These are phyloP conservation scores for Napeogenes sylphis DNA, from an alignment of 2,888 invertebrate species.

Conservation along the genomic window DNA sequence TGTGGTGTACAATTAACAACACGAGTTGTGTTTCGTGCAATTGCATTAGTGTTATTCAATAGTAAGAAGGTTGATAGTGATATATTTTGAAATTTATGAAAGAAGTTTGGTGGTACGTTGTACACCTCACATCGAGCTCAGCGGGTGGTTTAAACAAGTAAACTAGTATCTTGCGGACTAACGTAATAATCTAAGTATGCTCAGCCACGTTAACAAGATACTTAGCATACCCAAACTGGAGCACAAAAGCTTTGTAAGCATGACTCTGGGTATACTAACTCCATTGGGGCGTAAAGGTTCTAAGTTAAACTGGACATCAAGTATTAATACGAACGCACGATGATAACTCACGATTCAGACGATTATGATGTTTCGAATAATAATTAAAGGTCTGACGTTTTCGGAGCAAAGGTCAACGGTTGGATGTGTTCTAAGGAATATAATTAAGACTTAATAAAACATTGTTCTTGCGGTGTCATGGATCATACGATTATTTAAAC, in stretches of 20 bases:
- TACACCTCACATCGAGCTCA: constrained; percentile 71
- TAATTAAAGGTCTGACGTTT: constrained; percentile 71
- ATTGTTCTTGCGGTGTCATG: constrained; percentile 6
- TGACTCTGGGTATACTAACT: constrained; percentile 23
- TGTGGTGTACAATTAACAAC: constrained; percentile 56
- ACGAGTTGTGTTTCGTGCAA: constrained; percentile 35
- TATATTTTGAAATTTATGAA: constrained; percentile 45
- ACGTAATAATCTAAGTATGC: constrained; percentile 69
- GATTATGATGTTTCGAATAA: constrained; percentile 72
- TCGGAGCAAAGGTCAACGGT: constrained; percentile 52
- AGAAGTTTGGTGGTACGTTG: constrained; percentile 48
- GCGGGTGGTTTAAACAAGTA: constrained; percentile 70
- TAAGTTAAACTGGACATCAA: constrained; percentile 45
- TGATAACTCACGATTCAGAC: constrained; percentile 68
- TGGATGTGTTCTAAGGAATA: constrained; percentile 30
- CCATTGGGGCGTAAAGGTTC: constrained; percentile 31
- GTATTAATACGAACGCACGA: constrained; percentile 60
- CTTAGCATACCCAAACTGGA: constrained; percentile 38
- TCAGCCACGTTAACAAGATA: constrained; percentile 58
- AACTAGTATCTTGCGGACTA: constrained; percentile 70
- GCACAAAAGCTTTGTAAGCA: constrained; percentile 33
- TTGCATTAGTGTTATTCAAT: constrained; percentile 32
- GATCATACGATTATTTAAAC: constrained; percentile 6
- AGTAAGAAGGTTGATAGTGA: constrained; percentile 25
- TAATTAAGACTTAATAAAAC: constrained; percentile 30